These are phyloP conservation scores for Apamea monoglypha DNA, from an alignment of 2,888 invertebrate genomes.

Conservation along the genomic window DNA sequence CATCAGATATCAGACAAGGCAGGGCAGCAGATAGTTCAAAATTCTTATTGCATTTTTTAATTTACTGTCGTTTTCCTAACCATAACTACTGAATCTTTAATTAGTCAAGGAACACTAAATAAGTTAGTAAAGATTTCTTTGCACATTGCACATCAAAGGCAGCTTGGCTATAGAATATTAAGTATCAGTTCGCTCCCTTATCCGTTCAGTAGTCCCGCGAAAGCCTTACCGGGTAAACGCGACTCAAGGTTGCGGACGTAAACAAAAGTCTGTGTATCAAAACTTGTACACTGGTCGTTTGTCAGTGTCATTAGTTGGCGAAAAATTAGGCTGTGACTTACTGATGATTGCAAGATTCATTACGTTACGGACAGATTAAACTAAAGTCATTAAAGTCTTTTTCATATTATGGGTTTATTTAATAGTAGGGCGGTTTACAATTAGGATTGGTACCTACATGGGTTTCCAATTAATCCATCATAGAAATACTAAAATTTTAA, in stretches of 20 bases:
- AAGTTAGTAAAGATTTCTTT: constrained; percentile 19
- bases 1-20: background rate
- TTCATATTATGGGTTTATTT: background rate
- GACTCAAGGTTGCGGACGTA: constrained; percentile 41
- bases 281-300: constrained; percentile 23
- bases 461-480: background rate
- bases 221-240: constrained; percentile 84
- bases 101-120: constrained; percentile 10
- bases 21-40: background rate
- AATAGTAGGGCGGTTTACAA: background rate
- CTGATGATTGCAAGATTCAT: background rate
- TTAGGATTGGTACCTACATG: background rate
- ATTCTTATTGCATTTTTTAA: background rate
- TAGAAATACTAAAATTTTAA: background rate
- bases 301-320: constrained; percentile 12
- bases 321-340: constrained; percentile 24
- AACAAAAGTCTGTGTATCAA: constrained; percentile 27
- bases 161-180: constrained; percentile 69
- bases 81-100: background rate
- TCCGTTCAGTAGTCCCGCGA: constrained; percentile 82
- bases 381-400: background rate
- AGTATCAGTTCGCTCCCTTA: constrained; percentile 64
- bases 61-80: background rate
- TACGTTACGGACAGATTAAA: background rate
- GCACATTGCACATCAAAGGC: constrained; percentile 38